These are phyloP conservation scores for Dreissena polymorpha DNA, from an alignment of 1,140 invertebrate species.

Conservation along the genomic window DNA sequence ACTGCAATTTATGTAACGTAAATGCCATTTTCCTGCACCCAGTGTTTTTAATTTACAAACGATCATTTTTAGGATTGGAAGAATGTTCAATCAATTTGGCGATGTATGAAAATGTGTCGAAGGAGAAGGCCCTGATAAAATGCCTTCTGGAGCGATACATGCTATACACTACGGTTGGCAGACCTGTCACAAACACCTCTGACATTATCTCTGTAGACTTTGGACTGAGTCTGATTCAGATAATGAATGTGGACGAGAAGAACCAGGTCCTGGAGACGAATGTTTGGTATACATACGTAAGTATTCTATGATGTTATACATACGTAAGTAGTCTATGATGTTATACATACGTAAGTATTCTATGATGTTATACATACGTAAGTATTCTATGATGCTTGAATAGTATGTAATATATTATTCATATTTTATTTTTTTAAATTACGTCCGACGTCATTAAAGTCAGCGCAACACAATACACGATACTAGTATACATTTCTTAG, in stretches of 20 bases:
- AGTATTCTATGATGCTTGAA: constrained; percentile 51
- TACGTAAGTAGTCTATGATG: constrained; percentile 71
- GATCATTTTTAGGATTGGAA: constrained; percentile 33
- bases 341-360: constrained; percentile 74
- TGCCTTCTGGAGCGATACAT: constrained; percentile 77
- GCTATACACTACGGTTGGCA: constrained; percentile 71
- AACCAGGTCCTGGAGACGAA: constrained; percentile 79
- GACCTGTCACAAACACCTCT: constrained; percentile 76
- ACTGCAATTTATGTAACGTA: no score
- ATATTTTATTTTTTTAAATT: no score
- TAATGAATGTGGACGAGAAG: constrained; percentile 79
- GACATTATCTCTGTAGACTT: constrained; percentile 77
- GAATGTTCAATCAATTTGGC: constrained; percentile 45
- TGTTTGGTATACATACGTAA: constrained; percentile 79
- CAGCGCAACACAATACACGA: no score
- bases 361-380: constrained; percentile 69
- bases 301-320: constrained; percentile 54
- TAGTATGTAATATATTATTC: no score
- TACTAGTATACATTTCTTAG: no score
- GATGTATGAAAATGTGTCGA: constrained; percentile 62
- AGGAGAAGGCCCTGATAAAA: constrained; percentile 79
- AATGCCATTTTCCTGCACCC: no score
- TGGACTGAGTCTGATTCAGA: constrained; percentile 78
- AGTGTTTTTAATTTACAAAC: no score
- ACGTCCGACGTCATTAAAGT: no score